Base-by-base conservation (phyloP, 2,113 vertebrate genomes). In the Crypturellus undulatus region DNA sequence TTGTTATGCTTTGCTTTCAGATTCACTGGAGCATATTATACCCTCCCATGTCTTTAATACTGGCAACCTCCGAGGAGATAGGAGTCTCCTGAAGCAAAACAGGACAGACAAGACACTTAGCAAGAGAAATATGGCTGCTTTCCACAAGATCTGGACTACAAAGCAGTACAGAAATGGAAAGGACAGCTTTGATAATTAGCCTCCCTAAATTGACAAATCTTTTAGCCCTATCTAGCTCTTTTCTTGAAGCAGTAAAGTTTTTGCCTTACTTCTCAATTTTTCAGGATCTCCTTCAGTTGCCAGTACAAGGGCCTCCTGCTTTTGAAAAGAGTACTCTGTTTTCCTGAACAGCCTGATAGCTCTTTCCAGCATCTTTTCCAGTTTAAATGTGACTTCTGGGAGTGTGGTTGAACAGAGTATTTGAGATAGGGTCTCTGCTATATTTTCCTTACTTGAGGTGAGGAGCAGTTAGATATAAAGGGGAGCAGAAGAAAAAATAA, bases 1-100 rank as follows among this genome's bases (percentile, higher is more conserved):
- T 95, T 95, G 80, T 96, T 94, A 94, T 26, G 76, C 58, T 69
- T 81, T 70, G 90, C 94, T 96, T 96, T 96, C 93, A 95, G 79
- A 95, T 94, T 89, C 86, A 93, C 76, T 92, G 90, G 93, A 93
- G 95, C 83, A 84, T 90, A 87, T 62, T 93, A 62, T 76, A 89
- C 22, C 59, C 70, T 96, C 63, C 93, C 77, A 72, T 30, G 69
- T 71, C 72, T 89, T 91, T 92, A 94, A 90, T 90, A 95, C 93
- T 96, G 69, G 65, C 65, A 94, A 75, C 83, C 54, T 95, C 93
- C 73, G 65, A 96, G 80, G 80, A 95, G 88, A 92, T 1, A 43
- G 83, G 83, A 81, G 69, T 34, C 90, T 94, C 86, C 84, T 90
- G 92, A 96, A 96, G 86, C 83, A 96, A 84, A 94, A 88, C 88